Base-by-base conservation (phyloP, 1,140 invertebrate genomes). In the Papilio aristodemus region DNA sequence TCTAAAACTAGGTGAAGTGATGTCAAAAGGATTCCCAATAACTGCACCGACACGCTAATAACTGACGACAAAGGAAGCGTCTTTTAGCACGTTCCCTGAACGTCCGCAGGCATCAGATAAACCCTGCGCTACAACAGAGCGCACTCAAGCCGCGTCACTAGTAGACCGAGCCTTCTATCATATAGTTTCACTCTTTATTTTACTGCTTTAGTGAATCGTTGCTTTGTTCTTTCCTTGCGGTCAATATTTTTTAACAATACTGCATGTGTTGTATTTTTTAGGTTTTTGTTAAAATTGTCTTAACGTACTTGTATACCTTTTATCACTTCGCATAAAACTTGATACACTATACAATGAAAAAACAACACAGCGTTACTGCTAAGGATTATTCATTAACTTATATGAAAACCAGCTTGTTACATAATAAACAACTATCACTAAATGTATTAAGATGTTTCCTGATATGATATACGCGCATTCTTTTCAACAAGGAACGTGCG, bases 1-100 rank as follows among this genome's bases (percentile, higher is more conserved):
- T 50, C 10, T 17, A 9, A 50, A 19, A 22, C 43, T 10, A 50
- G 43, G 27, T 32, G 6, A 32, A 32, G 27, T 32, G 27, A 32
- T 32, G 2, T 32, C 2, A 32, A 6, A 32, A 32, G 27, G 27
- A 32, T 32, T 3, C 19, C 43, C 19, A 13, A 14, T 43, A 43
- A n/a, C 17, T 14, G 27, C 27, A 3, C 6, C 6, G 41, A 43
- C 41, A 8, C 19, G 22, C 17, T 54, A 54, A 54, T 54, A 54
- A 54, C 10, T 54, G 46, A 54, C 11, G 46, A 54, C 46, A 54
- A 22, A 54, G 19, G 46, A 54, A 19, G 46, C 22, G 19, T 25
- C 46, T 54, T 54, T 54, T 10, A 54, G 19, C 46, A 54, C 46
- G 46, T 54, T 54, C 46, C 19, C 27, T 32, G 19, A 54, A 54